Conservation (phyloP, 2,797 vertebrate genomes). For the Buceros bicornis region DNA sequence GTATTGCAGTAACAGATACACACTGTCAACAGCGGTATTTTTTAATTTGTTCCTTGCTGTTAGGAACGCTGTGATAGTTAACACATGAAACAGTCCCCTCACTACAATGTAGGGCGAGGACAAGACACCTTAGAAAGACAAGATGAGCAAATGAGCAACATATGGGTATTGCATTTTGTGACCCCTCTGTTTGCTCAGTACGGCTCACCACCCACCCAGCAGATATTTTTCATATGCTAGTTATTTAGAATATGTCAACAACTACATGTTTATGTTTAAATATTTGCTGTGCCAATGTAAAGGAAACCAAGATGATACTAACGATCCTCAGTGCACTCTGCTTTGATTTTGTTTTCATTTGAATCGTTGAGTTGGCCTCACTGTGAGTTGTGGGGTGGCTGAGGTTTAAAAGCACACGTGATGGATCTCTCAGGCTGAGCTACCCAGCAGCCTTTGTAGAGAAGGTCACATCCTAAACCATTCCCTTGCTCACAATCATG, state of each 20-base stretch:
- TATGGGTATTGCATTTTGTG: background rate
- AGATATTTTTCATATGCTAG: background rate
- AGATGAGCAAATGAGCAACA: background rate
- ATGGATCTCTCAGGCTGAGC: conserved; percentile 53
- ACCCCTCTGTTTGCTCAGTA: background rate
- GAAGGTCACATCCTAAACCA: conserved; percentile 41
- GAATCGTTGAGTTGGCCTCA: conserved; percentile 9
- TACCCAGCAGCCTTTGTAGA: conserved; percentile 6
- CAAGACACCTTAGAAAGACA: background rate
- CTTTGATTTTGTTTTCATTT: conserved; percentile 45
- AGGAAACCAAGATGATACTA: conserved; percentile 6
- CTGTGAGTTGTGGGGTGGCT: background rate
- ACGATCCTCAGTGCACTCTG: background rate
- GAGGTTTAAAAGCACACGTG: background rate
- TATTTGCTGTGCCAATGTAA: background rate
- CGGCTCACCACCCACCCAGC: background rate
- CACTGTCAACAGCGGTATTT: rapidly evolving
- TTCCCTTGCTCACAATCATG: conserved; percentile 27
- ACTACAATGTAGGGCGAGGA: background rate
- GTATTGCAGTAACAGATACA: background rate
- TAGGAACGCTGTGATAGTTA: background rate
- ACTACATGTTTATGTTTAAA: conserved; percentile 11
- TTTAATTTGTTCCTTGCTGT: background rate
- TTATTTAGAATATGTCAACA: conserved; percentile 17
- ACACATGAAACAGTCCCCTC: background rate